A percentile compares a stretch with the other conserved stretches of the same genome.
These are phyloP conservation scores for Cheilosia vernalis DNA, from an alignment of 2,888 invertebrate genomes.

Conservation along the genomic window DNA sequence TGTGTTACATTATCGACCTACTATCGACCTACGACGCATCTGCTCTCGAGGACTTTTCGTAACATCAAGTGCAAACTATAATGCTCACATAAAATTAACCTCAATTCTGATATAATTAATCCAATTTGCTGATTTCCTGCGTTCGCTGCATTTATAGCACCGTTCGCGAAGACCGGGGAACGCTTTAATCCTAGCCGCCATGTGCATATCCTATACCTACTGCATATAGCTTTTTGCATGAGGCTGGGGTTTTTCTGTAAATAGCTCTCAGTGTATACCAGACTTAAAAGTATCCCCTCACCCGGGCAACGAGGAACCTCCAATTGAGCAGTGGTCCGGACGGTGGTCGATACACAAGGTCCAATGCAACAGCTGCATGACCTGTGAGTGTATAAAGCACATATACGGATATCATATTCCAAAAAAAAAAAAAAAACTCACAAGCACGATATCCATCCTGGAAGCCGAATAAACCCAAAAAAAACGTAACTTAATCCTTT, in stretches of 20 bases:
- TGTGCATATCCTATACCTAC: conserved; percentile 6
- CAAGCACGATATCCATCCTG: not conserved
- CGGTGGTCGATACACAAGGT: conserved; percentile 15
- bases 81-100: conserved; percentile 59
- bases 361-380: conserved; percentile 54
- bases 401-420: not conserved
- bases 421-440: not conserved
- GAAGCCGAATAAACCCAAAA: not conserved
- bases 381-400: not conserved
- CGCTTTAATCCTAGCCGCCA: conserved; percentile 43
- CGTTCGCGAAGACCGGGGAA: conserved; percentile 24
- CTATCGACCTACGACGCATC: not conserved
- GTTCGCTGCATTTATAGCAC: conserved; percentile 44
- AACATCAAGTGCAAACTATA: conserved; percentile 45
- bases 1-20: conserved; percentile 5
- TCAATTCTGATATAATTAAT: conserved; percentile 61
- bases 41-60: not conserved
- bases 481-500: conserved; percentile 38
- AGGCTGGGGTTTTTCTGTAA: not conserved
- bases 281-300: not conserved
- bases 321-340: not conserved
- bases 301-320: not conserved
- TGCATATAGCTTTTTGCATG: not conserved
- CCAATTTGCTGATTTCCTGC: conserved; percentile 63
- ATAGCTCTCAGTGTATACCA: not conserved